Evolutionary conservation across 2,888 invertebrate genomes (phyloP), one percentile per base, ranked within the genome.

Genomic region (Miltochrista miniata): DNA sequence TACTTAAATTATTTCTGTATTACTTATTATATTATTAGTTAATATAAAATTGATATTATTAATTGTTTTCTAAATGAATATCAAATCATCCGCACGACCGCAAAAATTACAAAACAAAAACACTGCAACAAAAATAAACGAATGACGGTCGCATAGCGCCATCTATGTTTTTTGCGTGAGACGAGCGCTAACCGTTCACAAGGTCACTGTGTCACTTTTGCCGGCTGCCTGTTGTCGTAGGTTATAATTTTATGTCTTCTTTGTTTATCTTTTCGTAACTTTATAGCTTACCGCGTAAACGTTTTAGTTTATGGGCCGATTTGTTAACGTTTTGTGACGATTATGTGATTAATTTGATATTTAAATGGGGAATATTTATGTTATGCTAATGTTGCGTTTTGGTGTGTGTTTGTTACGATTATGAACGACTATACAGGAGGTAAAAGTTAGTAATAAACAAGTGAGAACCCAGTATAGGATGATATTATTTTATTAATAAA

Each of bases 171-270:
- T 79, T 74, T 74, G 72, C 73, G 62, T 71, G 70, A 69, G 72
- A 72, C 64, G 61, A 61, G 62, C 57, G 70, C 64, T 63, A 75
- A 76, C 74, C 72, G 74, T 69, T 73, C 61, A 79, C 90, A 90
- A 90, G 90, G 90, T 90, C 90, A 90, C 84, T 78, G 83, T 85
- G 90, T 85, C 90, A 91, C 90, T 91, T 90, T 90, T 89, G 88
- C 90, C 88, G 89, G 87, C 85, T 86, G 85, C 85, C n/a, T 86
- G 90, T 91, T 91, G 90, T 87, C 90, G 90, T 91, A 91, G 90
- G 90, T 91, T 90, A 90, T 90, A 89, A 91, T 90, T 91, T 91
- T 90, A 91, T 90, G 89, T 87, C 87, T 90, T 89, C 90, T 90
- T 90, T 90, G 90, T 91, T 90, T 91, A 90, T 90, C 89, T 90